A percentile compares a stretch with the other conserved stretches of the same genome.
phyloP scores from a whole-genome alignment of 2,113 vertebrate species.

The Sitta europaea region DNA sequence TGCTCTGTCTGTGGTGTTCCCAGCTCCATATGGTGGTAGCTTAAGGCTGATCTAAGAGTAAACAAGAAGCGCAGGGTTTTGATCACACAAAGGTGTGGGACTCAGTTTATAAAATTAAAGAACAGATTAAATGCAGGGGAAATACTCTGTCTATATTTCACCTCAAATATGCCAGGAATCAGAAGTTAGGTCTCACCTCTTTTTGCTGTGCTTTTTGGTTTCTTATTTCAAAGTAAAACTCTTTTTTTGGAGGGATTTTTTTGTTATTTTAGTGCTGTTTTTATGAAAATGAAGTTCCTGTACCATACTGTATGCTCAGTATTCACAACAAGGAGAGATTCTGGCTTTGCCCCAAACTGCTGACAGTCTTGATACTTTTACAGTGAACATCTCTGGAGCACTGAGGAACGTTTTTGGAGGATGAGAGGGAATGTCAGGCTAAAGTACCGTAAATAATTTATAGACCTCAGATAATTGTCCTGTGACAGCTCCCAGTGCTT shows the following conservation, averaged over 20 bases:
- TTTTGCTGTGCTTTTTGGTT: not conserved
- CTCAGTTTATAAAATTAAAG: not conserved
- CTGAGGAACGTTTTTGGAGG: not conserved
- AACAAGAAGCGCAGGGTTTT: not conserved
- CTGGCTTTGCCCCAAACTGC: slow-evolving; percentile 11
- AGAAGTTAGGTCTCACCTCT: not conserved
- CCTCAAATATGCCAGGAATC: not conserved
- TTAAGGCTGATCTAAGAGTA: slow-evolving; percentile 51
- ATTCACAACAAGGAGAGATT: not conserved
- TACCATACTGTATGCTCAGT: not conserved
- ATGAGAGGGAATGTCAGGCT: slow-evolving; percentile 4
- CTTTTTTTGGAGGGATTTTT: not conserved
- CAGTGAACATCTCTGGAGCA: not conserved
- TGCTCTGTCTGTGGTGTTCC: not conserved
- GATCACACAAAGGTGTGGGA: not conserved
- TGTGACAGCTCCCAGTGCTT: slow-evolving; percentile 44
- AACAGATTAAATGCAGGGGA: not conserved
- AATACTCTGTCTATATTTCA: not conserved
- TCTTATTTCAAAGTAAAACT: not conserved
- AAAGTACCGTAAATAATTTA: slow-evolving; percentile 27
- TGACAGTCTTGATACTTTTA: not conserved
- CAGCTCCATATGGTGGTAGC: slow-evolving; percentile 48
- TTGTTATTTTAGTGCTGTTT: not conserved
- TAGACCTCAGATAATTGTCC: not conserved
- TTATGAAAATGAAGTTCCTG: not conserved